A percentile compares a stretch with the other conserved stretches of the same genome.
Evolutionary conservation across 2,888 invertebrate species (phyloP).

Genomic region (Apodemia zela): DNA sequence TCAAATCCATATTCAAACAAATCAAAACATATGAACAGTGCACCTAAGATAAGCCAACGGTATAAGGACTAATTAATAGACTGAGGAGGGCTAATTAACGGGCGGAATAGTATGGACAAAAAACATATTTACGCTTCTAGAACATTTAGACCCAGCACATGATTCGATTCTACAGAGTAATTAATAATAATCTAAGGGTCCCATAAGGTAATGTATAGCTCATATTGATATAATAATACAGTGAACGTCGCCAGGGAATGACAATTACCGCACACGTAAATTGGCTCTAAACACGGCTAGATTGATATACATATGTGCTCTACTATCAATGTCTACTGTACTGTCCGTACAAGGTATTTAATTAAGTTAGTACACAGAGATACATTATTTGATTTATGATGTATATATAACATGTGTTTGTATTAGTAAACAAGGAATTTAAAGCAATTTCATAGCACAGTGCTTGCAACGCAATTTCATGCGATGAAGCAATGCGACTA

Average conservation of each 20-base stretch:
- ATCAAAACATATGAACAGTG: too few relatives aligned
- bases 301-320: background rate
- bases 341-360: constrained; percentile 1
- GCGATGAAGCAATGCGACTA: background rate
- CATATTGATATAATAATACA: background rate
- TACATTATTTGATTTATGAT: constrained; percentile 8
- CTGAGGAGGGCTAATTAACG: too few relatives aligned
- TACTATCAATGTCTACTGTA: background rate
- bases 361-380: constrained; percentile 8
- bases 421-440: background rate
- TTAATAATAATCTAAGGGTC: too few relatives aligned
- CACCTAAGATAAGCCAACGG: too few relatives aligned
- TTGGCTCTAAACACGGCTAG: background rate
- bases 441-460: background rate
- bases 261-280: background rate
- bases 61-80: too few relatives aligned
- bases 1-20: too few relatives aligned
- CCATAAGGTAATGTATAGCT: too few relatives aligned
- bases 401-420: background rate
- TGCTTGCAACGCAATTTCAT: background rate
- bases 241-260: background rate
- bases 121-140: too few relatives aligned
- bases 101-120: too few relatives aligned
- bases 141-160: too few relatives aligned
- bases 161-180: too few relatives aligned